Conservation (phyloP, 2,113 vertebrate species). For the Sorex araneus region DNA sequence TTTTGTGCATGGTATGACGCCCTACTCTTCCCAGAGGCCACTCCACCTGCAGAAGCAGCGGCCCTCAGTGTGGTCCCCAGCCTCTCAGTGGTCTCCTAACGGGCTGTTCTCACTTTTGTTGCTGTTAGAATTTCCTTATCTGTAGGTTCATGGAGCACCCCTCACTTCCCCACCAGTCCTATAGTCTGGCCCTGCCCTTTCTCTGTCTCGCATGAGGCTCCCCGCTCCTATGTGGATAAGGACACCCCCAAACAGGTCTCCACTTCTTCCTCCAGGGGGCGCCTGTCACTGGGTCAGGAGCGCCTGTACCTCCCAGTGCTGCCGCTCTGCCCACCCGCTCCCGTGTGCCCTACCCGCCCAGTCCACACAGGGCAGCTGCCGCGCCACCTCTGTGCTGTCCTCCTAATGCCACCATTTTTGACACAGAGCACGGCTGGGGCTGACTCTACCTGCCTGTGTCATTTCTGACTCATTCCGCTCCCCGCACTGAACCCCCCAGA, state of each 20-base stretch:
- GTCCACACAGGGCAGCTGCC: too few relatives aligned
- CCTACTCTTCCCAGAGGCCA: background rate
- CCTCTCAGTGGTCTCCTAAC: background rate
- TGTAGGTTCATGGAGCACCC: background rate
- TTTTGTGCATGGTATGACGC: too few relatives aligned
- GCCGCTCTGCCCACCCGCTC: too few relatives aligned
- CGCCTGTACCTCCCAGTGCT: background rate
- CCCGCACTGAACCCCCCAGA: background rate
- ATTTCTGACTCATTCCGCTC: background rate
- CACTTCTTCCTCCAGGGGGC: background rate
- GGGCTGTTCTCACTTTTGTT: background rate
- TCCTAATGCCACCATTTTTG: background rate
- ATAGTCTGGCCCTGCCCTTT: background rate
- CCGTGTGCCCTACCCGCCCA: too few relatives aligned
- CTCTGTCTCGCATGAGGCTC: background rate
- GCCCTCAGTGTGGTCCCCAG: background rate
- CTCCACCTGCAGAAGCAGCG: background rate
- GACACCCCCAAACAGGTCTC: background rate
- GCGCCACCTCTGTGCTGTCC: background rate
- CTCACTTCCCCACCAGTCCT: too few relatives aligned
- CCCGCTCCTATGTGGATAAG: accelerated
- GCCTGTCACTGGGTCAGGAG: background rate
- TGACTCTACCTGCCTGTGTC: background rate
- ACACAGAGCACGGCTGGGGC: accelerated
- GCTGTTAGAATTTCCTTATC: background rate